Percentiles rank a stretch among this genome's conserved stretches.
These are phyloP conservation scores for Pipistrellus pipistrellus DNA, from an alignment of 2,797 vertebrate genomes.

Conservation along the genomic window DNA sequence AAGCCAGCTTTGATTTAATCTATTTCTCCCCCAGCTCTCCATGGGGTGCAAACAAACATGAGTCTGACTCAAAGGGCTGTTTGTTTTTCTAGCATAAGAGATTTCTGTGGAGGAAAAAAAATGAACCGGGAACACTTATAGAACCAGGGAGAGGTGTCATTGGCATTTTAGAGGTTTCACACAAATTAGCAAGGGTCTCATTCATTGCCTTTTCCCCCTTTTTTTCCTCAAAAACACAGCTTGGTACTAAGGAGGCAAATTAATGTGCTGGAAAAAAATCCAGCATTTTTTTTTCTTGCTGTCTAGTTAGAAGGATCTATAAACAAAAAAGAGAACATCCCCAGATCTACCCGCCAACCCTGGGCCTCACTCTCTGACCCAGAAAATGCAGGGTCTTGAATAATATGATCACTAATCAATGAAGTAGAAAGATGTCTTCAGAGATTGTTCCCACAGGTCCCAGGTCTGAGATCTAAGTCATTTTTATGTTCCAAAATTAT, in stretches of 20 bases:
- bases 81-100: constrained; percentile 38
- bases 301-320: constrained; percentile 2
- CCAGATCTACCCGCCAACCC: not conserved
- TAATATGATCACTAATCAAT: constrained; percentile 17
- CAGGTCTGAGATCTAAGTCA: not conserved
- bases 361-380: not conserved
- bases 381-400: not conserved
- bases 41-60: constrained; percentile 24
- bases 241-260: constrained; percentile 37
- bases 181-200: not conserved
- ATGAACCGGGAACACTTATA: not conserved
- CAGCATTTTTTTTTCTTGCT: not conserved
- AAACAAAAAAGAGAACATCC: constrained; percentile 2
- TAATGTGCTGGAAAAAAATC: not conserved
- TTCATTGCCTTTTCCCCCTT: not conserved
- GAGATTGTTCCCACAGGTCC: not conserved
- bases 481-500: not conserved
- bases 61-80: constrained; percentile 36
- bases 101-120: constrained; percentile 27
- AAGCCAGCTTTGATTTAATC: constrained; percentile 1
- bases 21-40: not conserved
- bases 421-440: not conserved
- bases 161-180: not conserved
- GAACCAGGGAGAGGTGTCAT: not conserved
- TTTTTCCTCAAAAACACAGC: constrained; percentile 13